Conservation (phyloP, 2,797 vertebrate species). For the Tokudaia muenninki region DNA sequence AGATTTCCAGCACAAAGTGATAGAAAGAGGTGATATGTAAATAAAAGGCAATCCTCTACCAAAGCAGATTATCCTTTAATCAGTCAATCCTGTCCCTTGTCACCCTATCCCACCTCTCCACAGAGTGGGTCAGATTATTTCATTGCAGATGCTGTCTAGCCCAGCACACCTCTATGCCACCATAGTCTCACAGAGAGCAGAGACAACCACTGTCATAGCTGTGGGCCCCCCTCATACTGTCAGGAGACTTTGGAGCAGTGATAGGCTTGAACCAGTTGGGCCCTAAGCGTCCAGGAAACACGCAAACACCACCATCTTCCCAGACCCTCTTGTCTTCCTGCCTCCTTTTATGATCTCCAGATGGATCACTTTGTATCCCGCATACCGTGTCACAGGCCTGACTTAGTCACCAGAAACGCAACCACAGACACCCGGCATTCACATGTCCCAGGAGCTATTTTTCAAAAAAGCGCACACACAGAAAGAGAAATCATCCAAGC, state of each 20-base stretch:
- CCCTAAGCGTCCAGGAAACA: not conserved
- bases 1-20: not conserved
- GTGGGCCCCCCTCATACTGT: too few relatives aligned
- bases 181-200: not conserved
- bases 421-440: not conserved
- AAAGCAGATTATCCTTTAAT: too few relatives aligned
- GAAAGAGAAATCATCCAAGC: not conserved
- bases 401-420: not conserved
- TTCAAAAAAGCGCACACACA: not conserved
- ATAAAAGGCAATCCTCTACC: not conserved
- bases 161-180: not conserved
- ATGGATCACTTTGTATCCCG: not conserved
- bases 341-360: not conserved
- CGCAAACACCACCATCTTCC: not conserved
- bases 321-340: not conserved
- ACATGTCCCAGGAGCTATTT: not conserved
- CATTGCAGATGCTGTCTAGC: not conserved
- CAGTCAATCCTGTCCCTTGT: not conserved
- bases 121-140: not conserved
- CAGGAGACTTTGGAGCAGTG: not conserved
- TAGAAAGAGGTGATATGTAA: not conserved
- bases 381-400: not conserved
- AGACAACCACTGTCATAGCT: not conserved
- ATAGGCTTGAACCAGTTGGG: not conserved
- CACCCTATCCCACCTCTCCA: not conserved